Percentiles rank a stretch among this genome's conserved stretches.
phyloP scores from a whole-genome alignment of 2,888 invertebrate genomes.

The Prenolepis imparis region DNA sequence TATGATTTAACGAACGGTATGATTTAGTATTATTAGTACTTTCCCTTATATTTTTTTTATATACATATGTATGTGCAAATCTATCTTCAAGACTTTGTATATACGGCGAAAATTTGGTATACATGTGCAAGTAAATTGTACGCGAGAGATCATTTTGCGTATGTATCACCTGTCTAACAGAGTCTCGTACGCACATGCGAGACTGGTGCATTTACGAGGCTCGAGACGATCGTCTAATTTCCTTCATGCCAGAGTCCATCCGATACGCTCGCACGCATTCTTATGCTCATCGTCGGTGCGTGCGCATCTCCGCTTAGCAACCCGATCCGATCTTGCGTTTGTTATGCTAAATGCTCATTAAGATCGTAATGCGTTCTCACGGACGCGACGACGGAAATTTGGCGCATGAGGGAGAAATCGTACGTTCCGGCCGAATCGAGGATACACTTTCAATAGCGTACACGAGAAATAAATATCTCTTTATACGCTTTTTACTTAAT shows the following conservation, averaged over 20 bases:
- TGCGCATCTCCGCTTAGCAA: constrained; percentile 76
- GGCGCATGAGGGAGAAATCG: constrained; percentile 64
- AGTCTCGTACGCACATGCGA: background rate
- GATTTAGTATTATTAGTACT: too few species aligned
- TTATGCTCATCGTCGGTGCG: constrained; percentile 54
- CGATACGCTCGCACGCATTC: constrained; percentile 32
- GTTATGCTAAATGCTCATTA: constrained; percentile 85
- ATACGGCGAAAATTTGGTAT: background rate
- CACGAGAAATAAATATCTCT: background rate
- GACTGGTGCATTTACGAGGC: constrained; percentile 10
- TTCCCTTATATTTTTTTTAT: background rate
- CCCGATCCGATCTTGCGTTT: constrained; percentile 83
- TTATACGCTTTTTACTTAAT: too few species aligned
- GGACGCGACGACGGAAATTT: constrained; percentile 77
- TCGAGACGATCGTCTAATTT: constrained; percentile 11
- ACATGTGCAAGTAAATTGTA: background rate
- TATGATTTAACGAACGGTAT: too few species aligned
- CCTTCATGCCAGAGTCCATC: background rate
- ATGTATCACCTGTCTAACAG: background rate
- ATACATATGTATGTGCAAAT: background rate
- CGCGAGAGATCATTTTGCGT: background rate
- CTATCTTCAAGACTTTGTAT: background rate
- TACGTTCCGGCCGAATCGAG: constrained; percentile 40
- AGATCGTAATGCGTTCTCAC: constrained; percentile 83
- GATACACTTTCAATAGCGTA: background rate